Conservation (phyloP, 2,888 invertebrate species). For the Melinaea marsaeus region DNA sequence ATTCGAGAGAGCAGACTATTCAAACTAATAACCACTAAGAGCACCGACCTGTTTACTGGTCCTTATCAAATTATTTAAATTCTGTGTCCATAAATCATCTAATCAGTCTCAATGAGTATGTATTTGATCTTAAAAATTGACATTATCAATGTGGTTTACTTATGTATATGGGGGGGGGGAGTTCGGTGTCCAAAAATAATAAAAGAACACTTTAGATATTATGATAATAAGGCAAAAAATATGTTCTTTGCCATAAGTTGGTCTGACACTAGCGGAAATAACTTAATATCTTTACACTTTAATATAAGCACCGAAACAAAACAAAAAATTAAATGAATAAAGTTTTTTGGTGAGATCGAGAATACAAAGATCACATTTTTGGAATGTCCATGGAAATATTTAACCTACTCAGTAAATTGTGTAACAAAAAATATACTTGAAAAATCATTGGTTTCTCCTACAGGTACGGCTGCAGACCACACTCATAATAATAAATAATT, state of each 20-base stretch:
- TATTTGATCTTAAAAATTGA: neutral
- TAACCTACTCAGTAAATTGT: constrained; percentile 1
- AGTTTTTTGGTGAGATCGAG: too few species aligned
- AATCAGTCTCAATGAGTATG: constrained; percentile 4
- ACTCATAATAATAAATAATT: constrained; percentile 34
- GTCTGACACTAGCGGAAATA: too few species aligned
- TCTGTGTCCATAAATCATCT: neutral
- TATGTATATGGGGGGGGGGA: too few species aligned
- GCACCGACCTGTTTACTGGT: constrained; percentile 15
- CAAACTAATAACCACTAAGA: constrained; percentile 14
- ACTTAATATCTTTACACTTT: too few species aligned
- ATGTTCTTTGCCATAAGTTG: too few species aligned
- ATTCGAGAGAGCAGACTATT: constrained; percentile 27
- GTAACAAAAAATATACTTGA: neutral
- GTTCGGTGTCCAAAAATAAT: too few species aligned
- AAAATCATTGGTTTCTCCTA: constrained; percentile 54
- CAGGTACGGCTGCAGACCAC: constrained; percentile 55
- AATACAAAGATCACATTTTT: constrained; percentile 37
- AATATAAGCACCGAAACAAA: too few species aligned
- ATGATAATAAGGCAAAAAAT: too few species aligned
- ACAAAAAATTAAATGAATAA: too few species aligned
- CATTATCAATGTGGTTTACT: too few species aligned
- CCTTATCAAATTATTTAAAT: constrained; percentile 10
- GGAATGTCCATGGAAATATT: constrained; percentile 46
- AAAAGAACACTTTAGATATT: too few species aligned